Base-by-base conservation (phyloP, 2,888 invertebrate genomes). In the Hesperia comma region DNA sequence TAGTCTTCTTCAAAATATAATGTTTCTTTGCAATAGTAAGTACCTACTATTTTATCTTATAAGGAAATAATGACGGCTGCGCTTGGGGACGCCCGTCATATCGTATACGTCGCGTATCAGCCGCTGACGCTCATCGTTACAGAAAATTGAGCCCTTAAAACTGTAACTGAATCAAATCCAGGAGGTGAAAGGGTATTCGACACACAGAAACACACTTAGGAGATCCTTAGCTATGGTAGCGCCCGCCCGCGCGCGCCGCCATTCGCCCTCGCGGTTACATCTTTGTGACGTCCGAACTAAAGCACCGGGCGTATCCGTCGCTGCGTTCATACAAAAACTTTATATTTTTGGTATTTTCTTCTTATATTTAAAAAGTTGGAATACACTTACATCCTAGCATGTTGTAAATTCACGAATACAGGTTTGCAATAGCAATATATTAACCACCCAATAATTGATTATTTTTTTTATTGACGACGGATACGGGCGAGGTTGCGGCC, bases 161-260 rank as follows among this genome's bases (percentile, higher is more conserved):
- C 21, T 12, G 21, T 51, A 51, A 58, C 57, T 51, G 55, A 56
- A 55, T 55, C 62, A 55, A 57, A 57, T 68, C 62, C 58, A 74
- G 69, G 82, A 81, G 85, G 85, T 82, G 87, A 82, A 80, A 79
- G 78, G 78, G 87, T 81, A 80, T 80, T 82, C 81, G 78, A 78
- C 74, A 75, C 70, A 71, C 58, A 64, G 57, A 57, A 63, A 63
- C 63, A 75, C 79, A 80, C 81, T 37, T 37, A 78, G 84, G 83
- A 83, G 78, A 81, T 77, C 80, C 79, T 81, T 80, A 78, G 75
- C 79, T 80, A 79, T 72, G 77, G 77, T 76, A 76, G 76, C 72
- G 75, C 74, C 32, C 57, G 68, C 19, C 69, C 70, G 67, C 69
- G 57, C 74, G 77, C 76, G 72, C 71, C 75, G 68, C 76, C 32